Percentiles rank a stretch among this genome's conserved stretches.
Conservation (phyloP, 1,140 invertebrate species). For the Drosophila oshimai region DNA sequence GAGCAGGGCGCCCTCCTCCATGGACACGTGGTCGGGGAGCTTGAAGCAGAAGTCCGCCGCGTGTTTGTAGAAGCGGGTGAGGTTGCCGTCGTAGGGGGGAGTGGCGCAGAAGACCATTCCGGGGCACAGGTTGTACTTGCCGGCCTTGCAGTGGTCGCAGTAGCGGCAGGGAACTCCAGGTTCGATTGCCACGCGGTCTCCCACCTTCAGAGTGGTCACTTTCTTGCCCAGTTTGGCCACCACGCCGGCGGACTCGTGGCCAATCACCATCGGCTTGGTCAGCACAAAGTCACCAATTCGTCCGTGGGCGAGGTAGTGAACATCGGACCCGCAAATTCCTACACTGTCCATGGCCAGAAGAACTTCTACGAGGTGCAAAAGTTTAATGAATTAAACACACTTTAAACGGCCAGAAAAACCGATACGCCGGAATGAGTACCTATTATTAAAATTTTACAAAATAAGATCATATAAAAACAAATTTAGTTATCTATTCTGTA, state of each 20-base stretch:
- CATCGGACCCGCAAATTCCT: slow-evolving; percentile 98
- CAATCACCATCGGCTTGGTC: slow-evolving; percentile 93
- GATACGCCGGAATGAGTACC: no score
- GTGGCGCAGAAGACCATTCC: slow-evolving; percentile 95
- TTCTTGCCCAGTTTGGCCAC: slow-evolving; percentile 87
- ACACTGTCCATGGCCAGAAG: slow-evolving; percentile 94
- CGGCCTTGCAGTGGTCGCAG: no score
- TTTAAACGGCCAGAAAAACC: no score
- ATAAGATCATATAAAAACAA: no score
- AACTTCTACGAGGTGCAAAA: slow-evolving; percentile 85
- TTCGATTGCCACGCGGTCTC: slow-evolving; percentile 96
- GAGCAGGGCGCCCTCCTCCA: slow-evolving; percentile 96
- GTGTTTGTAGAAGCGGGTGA: slow-evolving; percentile 93
- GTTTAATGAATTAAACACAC: no score
- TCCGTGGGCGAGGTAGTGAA: slow-evolving; percentile 94
- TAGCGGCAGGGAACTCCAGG: slow-evolving; percentile 96
- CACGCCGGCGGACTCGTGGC: slow-evolving; percentile 92
- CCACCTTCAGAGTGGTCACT: slow-evolving; percentile 89
- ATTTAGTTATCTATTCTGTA: no score
- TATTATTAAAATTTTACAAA: no score
- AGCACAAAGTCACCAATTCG: slow-evolving; percentile 92
- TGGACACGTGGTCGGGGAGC: slow-evolving; percentile 93
- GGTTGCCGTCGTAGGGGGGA: slow-evolving; percentile 93
- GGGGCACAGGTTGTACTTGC: slow-evolving; percentile 95
- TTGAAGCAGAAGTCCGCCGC: slow-evolving; percentile 97